These are phyloP conservation scores for Eupithecia vulgata DNA, from an alignment of 2,888 invertebrate species.

Conservation along the genomic window DNA sequence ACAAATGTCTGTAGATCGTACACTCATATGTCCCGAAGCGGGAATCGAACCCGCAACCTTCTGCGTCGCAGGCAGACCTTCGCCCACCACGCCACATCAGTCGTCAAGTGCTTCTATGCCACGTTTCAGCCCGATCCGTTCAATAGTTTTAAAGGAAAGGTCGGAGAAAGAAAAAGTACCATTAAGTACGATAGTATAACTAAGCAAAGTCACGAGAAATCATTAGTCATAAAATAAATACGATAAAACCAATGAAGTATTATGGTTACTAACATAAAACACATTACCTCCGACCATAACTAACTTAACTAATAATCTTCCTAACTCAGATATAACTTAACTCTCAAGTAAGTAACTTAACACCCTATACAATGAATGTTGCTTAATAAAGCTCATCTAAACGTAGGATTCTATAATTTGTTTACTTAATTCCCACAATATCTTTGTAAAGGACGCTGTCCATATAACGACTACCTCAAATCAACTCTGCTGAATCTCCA, in stretches of 20 bases:
- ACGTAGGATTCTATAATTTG: constrained; percentile 34
- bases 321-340: constrained; percentile 30
- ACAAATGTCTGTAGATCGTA: no score
- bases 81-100: no score
- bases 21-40: no score
- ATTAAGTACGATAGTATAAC: not conserved
- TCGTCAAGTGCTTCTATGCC: no score
- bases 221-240: not conserved
- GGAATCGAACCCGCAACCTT: no score
- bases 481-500: no score
- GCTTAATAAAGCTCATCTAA: constrained; percentile 33
- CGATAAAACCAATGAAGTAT: not conserved
- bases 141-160: no score
- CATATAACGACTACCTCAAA: no score
- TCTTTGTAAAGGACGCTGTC: constrained; percentile 16
- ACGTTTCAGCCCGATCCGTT: no score
- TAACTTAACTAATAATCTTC: constrained; percentile 24
- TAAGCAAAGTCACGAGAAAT: not conserved
- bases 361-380: constrained; percentile 33
- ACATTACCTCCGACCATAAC: not conserved
- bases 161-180: not conserved
- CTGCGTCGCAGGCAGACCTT: no score
- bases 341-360: constrained; percentile 36
- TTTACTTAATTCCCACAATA: constrained; percentile 37
- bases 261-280: not conserved